Evolutionary conservation across 2,113 vertebrate species (phyloP), one percentile per base, ranked within the genome.

Genomic region (Damaliscus lunatus): DNA sequence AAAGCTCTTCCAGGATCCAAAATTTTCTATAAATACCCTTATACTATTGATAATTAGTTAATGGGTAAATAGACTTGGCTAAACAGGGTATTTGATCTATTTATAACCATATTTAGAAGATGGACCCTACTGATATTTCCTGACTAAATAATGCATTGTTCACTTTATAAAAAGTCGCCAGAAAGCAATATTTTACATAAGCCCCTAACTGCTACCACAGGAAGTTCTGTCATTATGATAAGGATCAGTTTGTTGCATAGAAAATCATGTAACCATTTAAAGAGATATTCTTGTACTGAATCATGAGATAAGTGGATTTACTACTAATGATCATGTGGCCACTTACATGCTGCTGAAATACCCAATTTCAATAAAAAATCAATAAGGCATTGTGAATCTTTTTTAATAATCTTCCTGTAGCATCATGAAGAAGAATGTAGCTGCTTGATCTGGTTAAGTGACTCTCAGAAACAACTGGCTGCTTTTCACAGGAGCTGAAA

Each of bases 401-500:
- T 95, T 98, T 92, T 83, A 91, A 96, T 94, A 92, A 96, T 57
- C 64, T 92, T 50, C 12, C 60, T 78, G 93, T 96, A 95, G 85
- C 88, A 78, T 40, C 59, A 74, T 93, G 92, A 91, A 92, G 96
- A 64, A 83, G 4, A 74, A 98, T 21, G 48, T 43, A 87, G 36
- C 16, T 25, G 48, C 36, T 5, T 94, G 14, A 97, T 94, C 15
- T 89, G 25, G 48, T 94, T 97, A 94, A 96, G 91, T 50, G 91
- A 31, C 74, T 93, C 78, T 98, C 96, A 97, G 7, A 12, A 50
- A 80, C 7, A 29, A 90, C 12, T 53, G 82, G 36, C 96, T 96
- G 86, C 74, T 96, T 97, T 98, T 96, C 97, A 96, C 98, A 99
- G 99, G 99, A 99, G 97, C 97, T 99, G 96, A 99, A 99, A 96